Evolutionary conservation across 2,888 invertebrate species (phyloP).

Genomic region (Apotomis betuletana): DNA sequence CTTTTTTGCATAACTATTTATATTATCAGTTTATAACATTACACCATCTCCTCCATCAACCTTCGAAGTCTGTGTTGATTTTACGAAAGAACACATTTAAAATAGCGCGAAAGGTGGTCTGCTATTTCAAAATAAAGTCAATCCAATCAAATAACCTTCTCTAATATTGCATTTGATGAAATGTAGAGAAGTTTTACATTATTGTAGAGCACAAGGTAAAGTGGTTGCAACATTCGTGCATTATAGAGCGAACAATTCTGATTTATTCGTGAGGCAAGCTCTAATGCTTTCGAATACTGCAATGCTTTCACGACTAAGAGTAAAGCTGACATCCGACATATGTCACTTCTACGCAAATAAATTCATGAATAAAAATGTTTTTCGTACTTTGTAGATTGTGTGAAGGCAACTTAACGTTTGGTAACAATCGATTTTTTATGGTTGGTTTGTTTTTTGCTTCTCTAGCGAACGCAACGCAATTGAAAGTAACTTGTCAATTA

Average conservation of each 20-base stretch:
- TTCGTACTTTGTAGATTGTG: too few relatives aligned
- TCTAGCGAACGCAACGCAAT: too few relatives aligned
- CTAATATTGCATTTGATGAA: neutral
- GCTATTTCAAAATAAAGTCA: neutral
- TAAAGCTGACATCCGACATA: constrained; percentile 12
- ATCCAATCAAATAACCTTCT: neutral
- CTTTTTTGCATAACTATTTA: too few relatives aligned
- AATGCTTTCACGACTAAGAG: constrained; percentile 26
- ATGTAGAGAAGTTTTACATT: neutral
- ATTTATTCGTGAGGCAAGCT: constrained; percentile 8
- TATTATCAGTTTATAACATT: too few relatives aligned
- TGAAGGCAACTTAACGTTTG: too few relatives aligned
- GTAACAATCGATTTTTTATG: too few relatives aligned
- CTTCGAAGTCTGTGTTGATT: neutral
- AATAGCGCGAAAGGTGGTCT: neutral
- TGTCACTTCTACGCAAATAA: too few relatives aligned
- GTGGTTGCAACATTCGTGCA: neutral
- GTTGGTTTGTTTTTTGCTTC: too few relatives aligned
- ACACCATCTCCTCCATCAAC: too few relatives aligned
- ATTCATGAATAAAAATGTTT: neutral
- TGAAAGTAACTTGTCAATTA: too few relatives aligned
- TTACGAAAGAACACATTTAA: neutral
- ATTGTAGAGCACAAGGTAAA: neutral
- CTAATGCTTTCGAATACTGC: constrained; percentile 1
- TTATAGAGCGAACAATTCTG: constrained; percentile 2